Evolutionary conservation across 2,113 vertebrate genomes (phyloP).

Genomic region (Perccottus glenii): DNA sequence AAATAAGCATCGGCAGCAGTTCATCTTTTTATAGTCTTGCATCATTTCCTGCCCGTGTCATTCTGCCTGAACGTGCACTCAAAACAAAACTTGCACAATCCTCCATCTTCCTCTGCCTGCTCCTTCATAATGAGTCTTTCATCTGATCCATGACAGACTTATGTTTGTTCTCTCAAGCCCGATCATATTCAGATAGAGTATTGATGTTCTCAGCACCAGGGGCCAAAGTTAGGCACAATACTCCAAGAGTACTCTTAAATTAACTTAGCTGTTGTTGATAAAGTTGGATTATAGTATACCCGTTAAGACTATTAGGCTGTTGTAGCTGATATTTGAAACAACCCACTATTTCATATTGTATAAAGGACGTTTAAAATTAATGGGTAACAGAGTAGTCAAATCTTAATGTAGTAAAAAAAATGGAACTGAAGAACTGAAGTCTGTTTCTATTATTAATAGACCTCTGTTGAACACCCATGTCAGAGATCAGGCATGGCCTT

Average conservation of each 20-base stretch:
- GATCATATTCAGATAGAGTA: conserved; percentile 74
- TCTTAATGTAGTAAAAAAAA: too few species aligned
- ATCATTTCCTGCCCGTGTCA: conserved; percentile 86
- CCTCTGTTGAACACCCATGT: conserved; percentile 59
- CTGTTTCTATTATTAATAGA: too few species aligned
- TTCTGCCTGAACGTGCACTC: conserved; percentile 55
- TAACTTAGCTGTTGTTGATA: too few species aligned
- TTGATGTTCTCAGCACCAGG: conserved; percentile 75
- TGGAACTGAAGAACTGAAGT: too few species aligned
- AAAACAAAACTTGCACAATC: conserved; percentile 62
- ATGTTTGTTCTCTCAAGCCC: conserved; percentile 81
- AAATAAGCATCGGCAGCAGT: conserved; percentile 82
- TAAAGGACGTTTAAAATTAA: too few species aligned
- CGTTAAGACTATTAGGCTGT: too few species aligned
- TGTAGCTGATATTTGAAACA: too few species aligned
- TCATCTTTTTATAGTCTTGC: conserved; percentile 80
- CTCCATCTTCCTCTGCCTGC: conserved; percentile 53
- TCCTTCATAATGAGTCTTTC: conserved; percentile 86
- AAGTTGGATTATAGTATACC: too few species aligned
- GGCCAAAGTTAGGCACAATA: conserved; percentile 35
- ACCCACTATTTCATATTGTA: too few species aligned
- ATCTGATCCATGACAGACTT: conserved; percentile 80
- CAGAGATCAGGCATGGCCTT: conserved; percentile 75
- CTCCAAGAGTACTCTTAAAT: too few species aligned
- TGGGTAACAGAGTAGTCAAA: too few species aligned